These are phyloP conservation scores for Pandemis cinnamomeana DNA, from an alignment of 2,888 invertebrate genomes.

Conservation along the genomic window DNA sequence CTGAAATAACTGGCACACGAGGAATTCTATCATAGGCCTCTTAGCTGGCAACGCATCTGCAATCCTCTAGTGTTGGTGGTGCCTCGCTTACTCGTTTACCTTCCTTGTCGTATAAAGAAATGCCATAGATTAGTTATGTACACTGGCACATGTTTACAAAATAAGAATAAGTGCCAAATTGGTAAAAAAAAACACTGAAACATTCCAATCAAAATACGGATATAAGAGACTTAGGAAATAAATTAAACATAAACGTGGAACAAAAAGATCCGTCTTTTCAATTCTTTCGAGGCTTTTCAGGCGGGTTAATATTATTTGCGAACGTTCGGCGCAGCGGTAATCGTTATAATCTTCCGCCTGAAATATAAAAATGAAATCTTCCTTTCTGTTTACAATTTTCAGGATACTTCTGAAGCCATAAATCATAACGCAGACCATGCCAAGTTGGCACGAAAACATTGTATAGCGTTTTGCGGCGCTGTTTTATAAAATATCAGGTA, in stretches of 20 bases:
- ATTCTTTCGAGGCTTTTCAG: constrained; percentile 41
- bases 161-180: not conserved
- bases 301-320: constrained; percentile 47
- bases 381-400: constrained; percentile 36
- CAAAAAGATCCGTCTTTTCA: constrained; percentile 33
- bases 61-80: no score
- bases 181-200: constrained; percentile 15
- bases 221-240: constrained; percentile 23
- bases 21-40: no score
- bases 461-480: not conserved
- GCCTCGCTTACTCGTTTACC: no score
- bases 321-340: constrained; percentile 48
- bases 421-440: constrained; percentile 8
- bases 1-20: no score
- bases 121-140: no score
- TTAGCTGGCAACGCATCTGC: no score
- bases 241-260: constrained; percentile 31
- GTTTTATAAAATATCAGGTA: constrained; percentile 4
- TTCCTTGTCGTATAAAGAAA: no score
- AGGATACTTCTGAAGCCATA: constrained; percentile 24
- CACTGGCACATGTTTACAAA: not conserved
- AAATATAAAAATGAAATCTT: constrained; percentile 52
- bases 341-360: constrained; percentile 63
- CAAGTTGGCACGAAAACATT: not conserved
- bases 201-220: constrained; percentile 32